phyloP scores from a whole-genome alignment of 30 jellyfish, hydroid and myxozoan genomes.

The Cassiopea xamachana region DNA sequence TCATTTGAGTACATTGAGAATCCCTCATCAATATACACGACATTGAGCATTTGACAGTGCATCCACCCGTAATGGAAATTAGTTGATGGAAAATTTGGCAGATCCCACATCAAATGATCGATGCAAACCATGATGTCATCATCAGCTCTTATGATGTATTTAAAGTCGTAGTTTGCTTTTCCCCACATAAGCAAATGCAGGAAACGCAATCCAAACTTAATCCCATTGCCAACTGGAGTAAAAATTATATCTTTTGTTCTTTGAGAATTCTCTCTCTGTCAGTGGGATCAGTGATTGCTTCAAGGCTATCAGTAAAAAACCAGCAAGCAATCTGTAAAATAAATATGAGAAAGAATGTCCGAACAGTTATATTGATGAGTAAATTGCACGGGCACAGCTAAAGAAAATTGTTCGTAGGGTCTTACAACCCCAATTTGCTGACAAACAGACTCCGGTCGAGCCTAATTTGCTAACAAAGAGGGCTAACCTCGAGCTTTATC shows the following conservation, averaged over 20 bases:
- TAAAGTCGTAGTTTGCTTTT: slow-evolving; percentile 45
- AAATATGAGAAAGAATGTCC: neutral
- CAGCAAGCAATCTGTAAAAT: slow-evolving; percentile 53
- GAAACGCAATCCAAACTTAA: slow-evolving; percentile 61
- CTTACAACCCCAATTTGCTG: no score
- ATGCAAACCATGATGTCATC: slow-evolving; percentile 78
- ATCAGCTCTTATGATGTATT: slow-evolving; percentile 51
- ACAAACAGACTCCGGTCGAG: no score
- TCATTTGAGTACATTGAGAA: slow-evolving; percentile 56
- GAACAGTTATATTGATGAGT: no score
- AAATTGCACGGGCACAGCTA: no score
- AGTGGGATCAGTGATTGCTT: slow-evolving; percentile 5
- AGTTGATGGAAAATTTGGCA: slow-evolving; percentile 51
- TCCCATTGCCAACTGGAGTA: slow-evolving; percentile 49
- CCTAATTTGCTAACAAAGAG: no score
- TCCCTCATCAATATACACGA: slow-evolving; percentile 76
- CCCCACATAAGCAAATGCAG: slow-evolving; percentile 62
- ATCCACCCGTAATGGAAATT: slow-evolving; percentile 73
- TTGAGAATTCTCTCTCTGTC: neutral
- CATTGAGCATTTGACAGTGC: slow-evolving; percentile 62
- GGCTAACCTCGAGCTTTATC: no score
- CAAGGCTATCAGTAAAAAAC: slow-evolving; percentile 61
- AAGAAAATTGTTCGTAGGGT: no score
- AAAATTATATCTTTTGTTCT: slow-evolving; percentile 56
- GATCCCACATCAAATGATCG: slow-evolving; percentile 72